A percentile compares a stretch with the other conserved stretches of the same genome.
phyloP scores from a whole-genome alignment of 2,888 invertebrate species.

The Tachystola acroxantha region DNA sequence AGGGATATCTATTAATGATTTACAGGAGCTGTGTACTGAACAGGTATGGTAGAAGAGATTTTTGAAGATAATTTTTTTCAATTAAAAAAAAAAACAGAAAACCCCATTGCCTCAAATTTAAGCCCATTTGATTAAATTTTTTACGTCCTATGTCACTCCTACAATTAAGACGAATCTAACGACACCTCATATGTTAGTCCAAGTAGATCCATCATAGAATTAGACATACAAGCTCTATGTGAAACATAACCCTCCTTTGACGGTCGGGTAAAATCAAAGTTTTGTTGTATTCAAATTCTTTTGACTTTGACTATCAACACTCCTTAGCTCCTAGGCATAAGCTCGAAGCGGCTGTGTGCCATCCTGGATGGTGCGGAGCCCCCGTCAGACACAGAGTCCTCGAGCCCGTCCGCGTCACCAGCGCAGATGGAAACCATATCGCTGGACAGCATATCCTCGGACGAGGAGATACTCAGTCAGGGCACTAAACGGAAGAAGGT shows the following conservation, averaged over 20 bases:
- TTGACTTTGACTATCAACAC: no score
- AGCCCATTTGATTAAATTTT: no score
- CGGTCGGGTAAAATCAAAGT: no score
- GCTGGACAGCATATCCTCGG: slow-evolving; percentile 80
- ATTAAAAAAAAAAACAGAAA: no score
- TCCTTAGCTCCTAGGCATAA: slow-evolving; percentile 74
- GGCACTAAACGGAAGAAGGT: slow-evolving; percentile 52
- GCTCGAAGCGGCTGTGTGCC: slow-evolving; percentile 78
- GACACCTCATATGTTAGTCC: no score
- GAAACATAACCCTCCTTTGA: no score
- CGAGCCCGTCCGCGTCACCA: slow-evolving; percentile 41
- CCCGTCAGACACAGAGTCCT: slow-evolving; percentile 68
- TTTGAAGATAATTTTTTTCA: neutral
- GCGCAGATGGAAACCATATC: slow-evolving; percentile 75
- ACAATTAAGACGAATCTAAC: no score
- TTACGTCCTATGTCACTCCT: no score
- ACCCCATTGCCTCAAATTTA: no score
- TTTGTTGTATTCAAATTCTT: no score
- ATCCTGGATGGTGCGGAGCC: slow-evolving; percentile 71
- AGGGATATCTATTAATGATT: slow-evolving; percentile 62
- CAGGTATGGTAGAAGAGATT: slow-evolving; percentile 48
- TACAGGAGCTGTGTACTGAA: slow-evolving; percentile 79
- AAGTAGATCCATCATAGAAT: no score
- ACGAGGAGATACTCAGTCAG: slow-evolving; percentile 58
- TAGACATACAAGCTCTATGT: no score